Evolutionary conservation across 2,888 invertebrate genomes (phyloP), one percentile per base, ranked within the genome.

Genomic region (Zonitis immaculata): DNA sequence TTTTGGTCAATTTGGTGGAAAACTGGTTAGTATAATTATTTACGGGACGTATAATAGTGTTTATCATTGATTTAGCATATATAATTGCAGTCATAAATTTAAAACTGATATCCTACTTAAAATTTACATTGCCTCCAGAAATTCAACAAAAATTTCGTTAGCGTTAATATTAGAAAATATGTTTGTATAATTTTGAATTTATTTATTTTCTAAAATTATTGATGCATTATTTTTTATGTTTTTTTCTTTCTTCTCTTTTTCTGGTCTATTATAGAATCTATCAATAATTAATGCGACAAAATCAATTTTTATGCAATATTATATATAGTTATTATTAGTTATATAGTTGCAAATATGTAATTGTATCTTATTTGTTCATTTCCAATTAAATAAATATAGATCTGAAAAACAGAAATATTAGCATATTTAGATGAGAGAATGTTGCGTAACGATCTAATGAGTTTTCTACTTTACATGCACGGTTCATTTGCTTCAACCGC

Each of bases 401-500:
- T 50, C 51, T 55, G 47, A 58, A 60, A 58, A 54, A 53, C 47
- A 55, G 42, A 51, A 51, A 52, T 32, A 59, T 59, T 57, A 54
- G 45, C 57, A 55, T 61, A 60, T 58, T 58, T 57, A 58, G 58
- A 62, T 56, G 55, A 57, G 54, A 52, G 44, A 49, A 57, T 56
- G 54, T 62, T 62, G 62, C 58, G 60, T 58, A 62, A 62, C 51
- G 45, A 51, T 52, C 52, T 55, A 56, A 58, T 56, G 48, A 56
- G 35, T 54, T 51, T 47, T 53, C 44, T 30, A 47, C 52, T 60
- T 56, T 54, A 56, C 58, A 60, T 58, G 52, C 59, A 62, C 46
- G 47, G 28, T 56, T 57, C 52, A 55, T 61, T 57, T 58, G 20
- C 39, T 43, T 51, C 50, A 57, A 49, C 57, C 47, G 51, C 52